phyloP scores from a whole-genome alignment of 2,888 invertebrate genomes.

The Nezara viridula region DNA sequence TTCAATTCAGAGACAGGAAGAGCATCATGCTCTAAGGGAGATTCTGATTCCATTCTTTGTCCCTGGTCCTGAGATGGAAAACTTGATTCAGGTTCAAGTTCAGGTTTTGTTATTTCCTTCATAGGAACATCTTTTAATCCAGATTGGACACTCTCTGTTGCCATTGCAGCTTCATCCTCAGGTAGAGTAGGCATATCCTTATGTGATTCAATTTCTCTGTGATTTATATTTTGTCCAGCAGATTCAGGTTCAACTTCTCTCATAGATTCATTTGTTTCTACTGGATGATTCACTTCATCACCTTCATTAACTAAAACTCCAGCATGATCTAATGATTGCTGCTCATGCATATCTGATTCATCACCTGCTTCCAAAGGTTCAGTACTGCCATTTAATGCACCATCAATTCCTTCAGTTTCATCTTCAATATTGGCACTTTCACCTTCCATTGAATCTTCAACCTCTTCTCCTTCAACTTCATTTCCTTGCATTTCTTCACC shows the following conservation, averaged over 20 bases:
- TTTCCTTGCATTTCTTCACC: conserved; percentile 56
- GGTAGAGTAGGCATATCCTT: conserved; percentile 61
- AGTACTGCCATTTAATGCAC: neutral
- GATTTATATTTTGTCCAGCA: conserved; percentile 59
- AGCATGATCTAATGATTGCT: conserved; percentile 59
- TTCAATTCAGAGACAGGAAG: neutral
- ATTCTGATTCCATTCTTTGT: conserved; percentile 64
- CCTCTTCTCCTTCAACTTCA: conserved; percentile 54
- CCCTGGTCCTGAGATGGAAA: conserved; percentile 64
- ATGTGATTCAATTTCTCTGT: conserved; percentile 39
- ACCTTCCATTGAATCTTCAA: conserved; percentile 45
- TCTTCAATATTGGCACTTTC: conserved; percentile 44
- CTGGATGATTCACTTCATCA: neutral
- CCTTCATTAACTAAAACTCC: conserved; percentile 58
- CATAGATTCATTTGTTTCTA: conserved; percentile 60
- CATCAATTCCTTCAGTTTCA: conserved; percentile 12
- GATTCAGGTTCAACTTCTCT: conserved; percentile 50
- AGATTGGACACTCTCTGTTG: conserved; percentile 61
- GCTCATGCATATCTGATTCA: conserved; percentile 36
- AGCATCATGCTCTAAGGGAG: neutral
- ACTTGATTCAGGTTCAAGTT: conserved; percentile 64
- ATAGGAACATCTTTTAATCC: conserved; percentile 2
- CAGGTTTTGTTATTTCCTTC: conserved; percentile 17
- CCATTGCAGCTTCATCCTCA: conserved; percentile 61
- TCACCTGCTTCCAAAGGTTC: conserved; percentile 47